Base-by-base conservation (phyloP, 2,113 vertebrate species). In the Eurystomus gularis region DNA sequence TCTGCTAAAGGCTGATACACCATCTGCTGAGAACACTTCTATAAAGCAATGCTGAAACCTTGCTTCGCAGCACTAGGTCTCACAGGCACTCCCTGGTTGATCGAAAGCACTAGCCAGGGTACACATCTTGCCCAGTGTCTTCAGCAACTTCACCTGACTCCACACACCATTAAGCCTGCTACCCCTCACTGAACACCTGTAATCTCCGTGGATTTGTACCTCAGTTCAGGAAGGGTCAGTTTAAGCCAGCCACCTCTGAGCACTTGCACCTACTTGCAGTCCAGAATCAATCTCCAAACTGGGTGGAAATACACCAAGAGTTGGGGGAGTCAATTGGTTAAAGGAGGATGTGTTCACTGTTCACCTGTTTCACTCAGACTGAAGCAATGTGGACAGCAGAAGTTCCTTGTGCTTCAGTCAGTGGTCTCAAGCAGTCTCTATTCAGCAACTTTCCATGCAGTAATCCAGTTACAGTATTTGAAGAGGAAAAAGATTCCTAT, bases 241-340 rank as follows among this genome's bases (percentile, higher is more conserved):
- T 68, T 35, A n/a, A 81, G n/a, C 40, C 64, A 91, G 40, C 6
- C 26, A 60, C n/a, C 49, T 68, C 58, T 61, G 49, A 77, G 28
- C 62, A 52, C 17, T 17, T 65, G 11, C 17, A 82, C 14, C 58
- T 62, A 40, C 31, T 11, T 55, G 54, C 42, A 86, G 62, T 28
- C 28, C 51, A 80, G 54, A 90, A 83, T 31, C 37, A 44, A 39
- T 8, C 64, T 80, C 58, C 7, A 23, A 49, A 72, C 26, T 6
- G 1, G 4, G 12, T 31, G 40, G 18, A 57, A 91, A 84, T 25
- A 35, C 13, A 10, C 25, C 3, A 2, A 51, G 40, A 84, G 40
- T 0, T 21, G 12, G 44, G 42, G 17, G 21, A 72, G 37, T 86
- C 64, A 66, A n/a, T 0, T 1, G 1, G 49, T 77, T 28, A 42